These are phyloP conservation scores for Salvelinus fontinalis DNA, from an alignment of 2,113 vertebrate species.

Conservation along the genomic window DNA sequence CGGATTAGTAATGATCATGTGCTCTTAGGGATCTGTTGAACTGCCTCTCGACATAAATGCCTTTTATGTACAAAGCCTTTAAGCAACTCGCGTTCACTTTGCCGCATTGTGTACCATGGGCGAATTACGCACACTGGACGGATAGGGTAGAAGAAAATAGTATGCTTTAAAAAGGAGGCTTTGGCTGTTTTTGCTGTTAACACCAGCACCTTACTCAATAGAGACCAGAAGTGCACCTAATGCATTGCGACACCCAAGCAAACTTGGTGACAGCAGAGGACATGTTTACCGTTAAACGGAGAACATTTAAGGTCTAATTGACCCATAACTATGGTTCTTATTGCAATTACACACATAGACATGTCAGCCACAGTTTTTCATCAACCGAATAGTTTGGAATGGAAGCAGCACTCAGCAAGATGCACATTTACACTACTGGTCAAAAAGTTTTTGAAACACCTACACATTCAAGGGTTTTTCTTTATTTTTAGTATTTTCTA, in stretches of 20 bases:
- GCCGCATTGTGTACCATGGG: constrained; percentile 36
- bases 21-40: constrained; percentile 58
- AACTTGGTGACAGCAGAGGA: constrained; percentile 1
- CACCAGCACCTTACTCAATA: constrained; percentile 41
- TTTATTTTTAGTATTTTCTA: no score
- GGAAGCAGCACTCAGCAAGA: neutral
- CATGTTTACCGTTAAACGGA: constrained; percentile 3
- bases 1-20: constrained; percentile 69
- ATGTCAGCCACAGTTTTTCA: constrained; percentile 39
- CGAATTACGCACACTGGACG: constrained; percentile 41
- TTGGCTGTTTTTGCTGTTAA: constrained; percentile 40
- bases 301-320: constrained; percentile 24
- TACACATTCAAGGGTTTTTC: no score
- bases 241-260: constrained; percentile 7
- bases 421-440: neutral
- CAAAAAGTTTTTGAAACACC: no score
- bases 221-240: constrained; percentile 20
- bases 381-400: constrained; percentile 34
- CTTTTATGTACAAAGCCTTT: constrained; percentile 55
- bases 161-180: constrained; percentile 34
- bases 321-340: constrained; percentile 21
- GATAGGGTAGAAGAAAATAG: constrained; percentile 32
- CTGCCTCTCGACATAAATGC: constrained; percentile 54
- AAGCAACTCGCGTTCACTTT: constrained; percentile 54
- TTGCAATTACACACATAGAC: constrained; percentile 13